A percentile compares a stretch with the other conserved stretches of the same genome.
Conservation (phyloP, 2,888 invertebrate species). For the Odontocolon sp. region DNA sequence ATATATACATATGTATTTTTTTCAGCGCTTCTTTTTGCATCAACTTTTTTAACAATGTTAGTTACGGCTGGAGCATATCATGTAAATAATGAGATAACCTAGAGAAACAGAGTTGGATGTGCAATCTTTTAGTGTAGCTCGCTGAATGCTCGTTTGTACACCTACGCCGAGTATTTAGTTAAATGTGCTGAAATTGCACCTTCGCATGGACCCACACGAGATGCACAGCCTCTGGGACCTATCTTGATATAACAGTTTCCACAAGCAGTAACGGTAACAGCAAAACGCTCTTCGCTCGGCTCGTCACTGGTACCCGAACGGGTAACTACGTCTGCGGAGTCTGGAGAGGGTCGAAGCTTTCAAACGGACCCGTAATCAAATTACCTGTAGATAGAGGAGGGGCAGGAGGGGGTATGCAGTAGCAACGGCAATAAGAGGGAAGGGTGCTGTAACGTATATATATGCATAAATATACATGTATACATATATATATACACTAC, state of each 20-base stretch:
- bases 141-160: too few relatives aligned
- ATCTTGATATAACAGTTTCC: constrained; percentile 9
- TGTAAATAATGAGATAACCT: too few relatives aligned
- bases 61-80: too few relatives aligned
- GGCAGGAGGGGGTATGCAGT: background rate
- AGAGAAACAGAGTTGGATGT: too few relatives aligned
- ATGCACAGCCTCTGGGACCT: background rate
- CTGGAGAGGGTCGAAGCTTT: constrained; percentile 61
- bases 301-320: constrained; percentile 34
- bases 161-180: too few relatives aligned
- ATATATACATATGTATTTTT: too few relatives aligned
- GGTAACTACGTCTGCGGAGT: constrained; percentile 52
- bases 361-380: constrained; percentile 63
- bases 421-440: constrained; percentile 5
- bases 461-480: background rate
- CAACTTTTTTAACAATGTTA: too few relatives aligned
- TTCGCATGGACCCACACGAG: background rate
- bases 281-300: constrained; percentile 24
- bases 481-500: background rate
- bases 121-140: too few relatives aligned
- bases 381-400: constrained; percentile 47
- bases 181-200: constrained; percentile 1
- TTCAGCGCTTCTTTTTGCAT: too few relatives aligned
- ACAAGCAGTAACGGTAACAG: constrained; percentile 25
- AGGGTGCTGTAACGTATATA: background rate